Conservation (phyloP, 2,797 vertebrate species). For the Pipistrellus nathusii region DNA sequence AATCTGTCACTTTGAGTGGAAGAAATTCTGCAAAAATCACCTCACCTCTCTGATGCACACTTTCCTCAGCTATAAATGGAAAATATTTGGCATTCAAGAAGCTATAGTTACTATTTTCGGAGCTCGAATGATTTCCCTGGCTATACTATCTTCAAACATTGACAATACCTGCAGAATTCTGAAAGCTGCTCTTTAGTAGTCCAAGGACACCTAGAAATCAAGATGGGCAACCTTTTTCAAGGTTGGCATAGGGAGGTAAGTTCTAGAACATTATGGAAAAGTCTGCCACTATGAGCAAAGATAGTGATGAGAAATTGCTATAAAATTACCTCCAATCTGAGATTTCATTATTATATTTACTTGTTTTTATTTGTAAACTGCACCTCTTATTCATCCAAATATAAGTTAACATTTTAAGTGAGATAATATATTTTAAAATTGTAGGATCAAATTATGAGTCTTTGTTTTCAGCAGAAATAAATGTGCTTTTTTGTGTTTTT, state of each 20-base stretch:
- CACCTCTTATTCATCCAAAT: neutral
- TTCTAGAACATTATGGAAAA: neutral
- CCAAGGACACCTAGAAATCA: neutral
- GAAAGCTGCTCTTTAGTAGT: neutral
- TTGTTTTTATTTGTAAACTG: slow-evolving; percentile 43
- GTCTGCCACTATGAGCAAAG: neutral
- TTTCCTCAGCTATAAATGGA: neutral
- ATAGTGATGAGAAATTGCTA: neutral
- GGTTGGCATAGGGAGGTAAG: neutral
- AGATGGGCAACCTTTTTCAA: neutral
- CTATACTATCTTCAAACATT: neutral
- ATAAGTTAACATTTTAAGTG: slow-evolving; percentile 17
- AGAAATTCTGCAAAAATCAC: neutral
- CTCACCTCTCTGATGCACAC: neutral
- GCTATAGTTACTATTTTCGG: neutral
- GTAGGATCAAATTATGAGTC: neutral
- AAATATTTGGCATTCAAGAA: neutral
- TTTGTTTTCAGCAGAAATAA: slow-evolving; percentile 30
- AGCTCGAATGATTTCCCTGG: neutral
- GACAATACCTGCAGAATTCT: neutral
- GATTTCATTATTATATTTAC: neutral
- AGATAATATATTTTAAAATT: neutral
- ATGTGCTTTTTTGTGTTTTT: neutral
- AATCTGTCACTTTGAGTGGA: neutral
- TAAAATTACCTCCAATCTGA: neutral